Evolutionary conservation across 2,888 invertebrate species (phyloP), one percentile per base, ranked within the genome.

Genomic region (Scaptomyza tumidula): DNA sequence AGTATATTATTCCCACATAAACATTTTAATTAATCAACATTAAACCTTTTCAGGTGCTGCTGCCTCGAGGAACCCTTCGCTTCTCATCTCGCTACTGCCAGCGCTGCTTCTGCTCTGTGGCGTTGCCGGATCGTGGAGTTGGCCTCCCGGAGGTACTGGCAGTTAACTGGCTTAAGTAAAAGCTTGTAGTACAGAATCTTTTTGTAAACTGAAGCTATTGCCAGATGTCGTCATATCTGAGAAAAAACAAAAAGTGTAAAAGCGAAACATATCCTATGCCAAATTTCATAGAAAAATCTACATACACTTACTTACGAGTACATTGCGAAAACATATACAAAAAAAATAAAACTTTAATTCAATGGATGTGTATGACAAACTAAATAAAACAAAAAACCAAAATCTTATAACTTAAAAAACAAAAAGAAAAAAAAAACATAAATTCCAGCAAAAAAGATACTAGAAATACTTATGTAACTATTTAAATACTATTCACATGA

Each of bases 241-340:
- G 43, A 64, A 63, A 5, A 10, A 7, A 65, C 35, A 65, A 39
- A 60, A 45, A 55, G 61, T 65, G 67, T 61, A 67, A 71, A 78
- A 75, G 62, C 61, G 75, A 74, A 86, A 86, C 82, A 84, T 86
- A 87, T 90, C 89, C 89, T 80, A 86, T 86, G 89, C 89, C 89
- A 89, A 90, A 90, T 83, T 87, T 79, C 80, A 82, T 71, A 80
- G 78, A 82, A 83, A 82, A 78, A 67, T 58, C 64, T 64, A 69
- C 53, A 80, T 13, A 67, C 49, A 67, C 61, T 56, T 37, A 58
- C 56, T 48, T 27, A 55, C 56, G 45, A 71, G 39, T 52, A 66
- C 49, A 57, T 75, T 66, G 76, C 65, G 76, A 67, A 67, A 62
- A 65, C 61, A 66, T 55, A 31, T 33, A 10, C 0, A 69, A 59